Evolutionary conservation across 2,888 invertebrate genomes (phyloP), one percentile per base, ranked within the genome.

Genomic region (Hetaerina titia): DNA sequence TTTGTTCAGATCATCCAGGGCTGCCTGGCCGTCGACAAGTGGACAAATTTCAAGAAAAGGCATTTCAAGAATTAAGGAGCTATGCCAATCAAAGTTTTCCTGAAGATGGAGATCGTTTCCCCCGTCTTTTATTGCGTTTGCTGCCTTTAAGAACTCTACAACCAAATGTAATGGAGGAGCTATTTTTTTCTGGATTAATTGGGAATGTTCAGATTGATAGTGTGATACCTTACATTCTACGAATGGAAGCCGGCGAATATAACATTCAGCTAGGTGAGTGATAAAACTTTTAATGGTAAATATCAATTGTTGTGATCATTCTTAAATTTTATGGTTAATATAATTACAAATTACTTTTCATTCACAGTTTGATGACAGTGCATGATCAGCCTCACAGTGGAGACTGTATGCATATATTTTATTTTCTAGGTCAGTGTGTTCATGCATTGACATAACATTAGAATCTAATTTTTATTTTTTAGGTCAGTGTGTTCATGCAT

Each of bases 151-250:
- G 98, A 96, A 97, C 98, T 96, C 98, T 98, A 96, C 97, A 98
- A 95, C 98, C 98, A 2, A 97, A 98, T 22, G 97, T 98, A 95
- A 97, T 99, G 95, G 99, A 99, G 96, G 99, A 99, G 96, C 97
- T 99, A 95, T 99, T 99, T 97, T 99, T 99, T 96, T 98, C 99
- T 7, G 99, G 98, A 94, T 97, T 99, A 95, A 98, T 99, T 92
- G 99, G 99, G 9, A 98, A 98, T 96, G 98, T 99, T 96, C 99
- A 99, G 97, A 99, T 99, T 95, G 99, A 99, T 96, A 99, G 98
- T 96, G 98, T 99, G 96, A 98, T 99, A 96, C 99, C 99, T 60
- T 99, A 98, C 96, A 98, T 99, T 96, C 97, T 99, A 96, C 98
- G 97, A 95, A 97, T 97, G 97, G 97, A 97, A 95, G 96, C 96